phyloP scores from a whole-genome alignment of 2,113 vertebrate genomes.

The Saguinus midas region DNA sequence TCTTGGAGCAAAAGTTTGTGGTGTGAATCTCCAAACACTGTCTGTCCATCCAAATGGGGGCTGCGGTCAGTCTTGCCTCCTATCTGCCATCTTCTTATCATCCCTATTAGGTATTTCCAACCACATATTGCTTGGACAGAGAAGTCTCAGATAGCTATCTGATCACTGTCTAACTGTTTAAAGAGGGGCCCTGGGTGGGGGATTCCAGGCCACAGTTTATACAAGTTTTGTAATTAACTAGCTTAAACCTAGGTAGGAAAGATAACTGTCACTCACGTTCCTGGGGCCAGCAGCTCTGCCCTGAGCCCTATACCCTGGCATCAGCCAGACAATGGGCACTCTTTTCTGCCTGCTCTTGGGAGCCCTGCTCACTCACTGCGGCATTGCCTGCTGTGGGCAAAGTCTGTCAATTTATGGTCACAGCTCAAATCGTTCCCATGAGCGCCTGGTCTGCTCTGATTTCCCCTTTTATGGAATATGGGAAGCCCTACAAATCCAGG shows the following conservation, averaged over 20 bases:
- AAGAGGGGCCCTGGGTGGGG: neutral
- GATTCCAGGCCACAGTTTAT: neutral
- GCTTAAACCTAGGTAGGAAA: neutral
- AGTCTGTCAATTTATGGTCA: rapidly evolving
- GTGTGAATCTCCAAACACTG: too few relatives aligned
- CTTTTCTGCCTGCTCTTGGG: neutral
- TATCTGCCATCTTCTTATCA: too few relatives aligned
- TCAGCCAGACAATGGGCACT: rapidly evolving
- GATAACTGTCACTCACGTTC: too few relatives aligned
- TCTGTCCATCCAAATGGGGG: too few relatives aligned
- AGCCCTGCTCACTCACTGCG: rapidly evolving
- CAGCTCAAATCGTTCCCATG: rapidly evolving
- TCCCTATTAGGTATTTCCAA: neutral
- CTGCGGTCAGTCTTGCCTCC: too few relatives aligned
- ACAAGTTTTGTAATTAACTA: neutral
- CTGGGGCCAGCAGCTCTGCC: too few relatives aligned
- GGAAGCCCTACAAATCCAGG: neutral
- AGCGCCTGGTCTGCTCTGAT: neutral
- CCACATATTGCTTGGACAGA: neutral
- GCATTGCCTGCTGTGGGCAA: rapidly evolving
- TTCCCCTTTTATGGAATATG: rapidly evolving
- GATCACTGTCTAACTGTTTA: neutral
- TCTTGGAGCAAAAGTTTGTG: too few relatives aligned
- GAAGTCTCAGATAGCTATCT: neutral
- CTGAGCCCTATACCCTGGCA: rapidly evolving